phyloP scores from a whole-genome alignment of 2,888 invertebrate species.

The Blera fallax region DNA sequence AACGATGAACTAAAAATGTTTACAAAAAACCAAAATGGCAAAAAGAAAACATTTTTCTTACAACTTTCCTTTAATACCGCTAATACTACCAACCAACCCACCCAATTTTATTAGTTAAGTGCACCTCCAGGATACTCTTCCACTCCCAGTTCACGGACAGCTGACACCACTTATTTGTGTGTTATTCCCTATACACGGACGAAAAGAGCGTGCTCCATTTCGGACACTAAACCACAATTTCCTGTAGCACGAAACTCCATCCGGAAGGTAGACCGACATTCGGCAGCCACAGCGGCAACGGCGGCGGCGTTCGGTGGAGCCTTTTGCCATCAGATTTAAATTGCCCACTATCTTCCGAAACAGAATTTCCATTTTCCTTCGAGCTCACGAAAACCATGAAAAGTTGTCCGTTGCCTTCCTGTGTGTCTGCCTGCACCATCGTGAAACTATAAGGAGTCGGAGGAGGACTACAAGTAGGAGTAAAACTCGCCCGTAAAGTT shows the following conservation, averaged over 20 bases:
- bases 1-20: not conserved
- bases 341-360: conserved; percentile 70
- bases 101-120: conserved; percentile 61
- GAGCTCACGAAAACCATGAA: conserved; percentile 48
- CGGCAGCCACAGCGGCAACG: not conserved
- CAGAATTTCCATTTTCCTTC: conserved; percentile 56
- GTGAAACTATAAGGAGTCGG: not conserved
- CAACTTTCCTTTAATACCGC: conserved; percentile 6
- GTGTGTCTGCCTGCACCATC: not conserved
- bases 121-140: conserved; percentile 44
- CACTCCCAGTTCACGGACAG: conserved; percentile 49
- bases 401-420: conserved; percentile 53
- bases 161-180: conserved; percentile 62
- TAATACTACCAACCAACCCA: conserved; percentile 10
- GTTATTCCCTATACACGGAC: not conserved
- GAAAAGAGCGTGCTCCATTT: conserved; percentile 61
- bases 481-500: conserved; percentile 56
- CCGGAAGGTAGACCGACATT: conserved; percentile 56
- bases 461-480: not conserved
- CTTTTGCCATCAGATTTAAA: conserved; percentile 65
- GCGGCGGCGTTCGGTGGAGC: conserved; percentile 25
- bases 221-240: conserved; percentile 72
- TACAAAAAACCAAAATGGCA: not conserved
- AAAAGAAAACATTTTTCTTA: not conserved
- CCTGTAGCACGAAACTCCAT: conserved; percentile 70